These are phyloP conservation scores for Oreotrochilus melanogaster DNA, from an alignment of 2,113 vertebrate species.

Conservation along the genomic window DNA sequence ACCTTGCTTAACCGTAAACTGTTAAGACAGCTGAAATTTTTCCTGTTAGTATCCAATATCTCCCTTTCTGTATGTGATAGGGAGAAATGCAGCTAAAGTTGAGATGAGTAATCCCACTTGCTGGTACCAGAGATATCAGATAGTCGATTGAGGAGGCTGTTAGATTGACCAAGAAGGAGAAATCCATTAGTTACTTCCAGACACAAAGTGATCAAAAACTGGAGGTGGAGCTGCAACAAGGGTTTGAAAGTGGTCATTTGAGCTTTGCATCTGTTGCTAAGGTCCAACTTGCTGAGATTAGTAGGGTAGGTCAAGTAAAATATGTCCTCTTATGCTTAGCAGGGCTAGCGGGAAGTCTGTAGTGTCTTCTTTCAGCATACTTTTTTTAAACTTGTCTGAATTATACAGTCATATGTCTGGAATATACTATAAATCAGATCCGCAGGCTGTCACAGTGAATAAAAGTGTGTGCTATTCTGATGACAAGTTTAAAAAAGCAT, in stretches of 20 bases:
- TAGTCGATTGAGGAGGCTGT: not conserved
- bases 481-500: constrained; percentile 13
- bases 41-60: not conserved
- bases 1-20: not conserved
- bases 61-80: not conserved
- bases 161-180: not conserved
- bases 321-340: not conserved
- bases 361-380: constrained; percentile 1
- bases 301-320: constrained; percentile 37
- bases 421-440: constrained; percentile 13
- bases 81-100: not conserved
- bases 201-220: constrained; percentile 6
- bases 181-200: not conserved
- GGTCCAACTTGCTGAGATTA: not conserved
- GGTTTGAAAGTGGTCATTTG: constrained; percentile 32
- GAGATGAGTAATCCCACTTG: not conserved
- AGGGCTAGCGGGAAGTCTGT: not conserved
- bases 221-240: not conserved
- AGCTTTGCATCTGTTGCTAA: constrained; percentile 39
- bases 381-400: constrained; percentile 32
- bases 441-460: not conserved
- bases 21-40: not conserved
- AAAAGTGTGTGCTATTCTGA: not conserved
- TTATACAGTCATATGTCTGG: not conserved
- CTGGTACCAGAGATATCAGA: not conserved